Evolutionary conservation across 2,113 vertebrate genomes (phyloP).

Genomic region (Crotalus horridus): DNA sequence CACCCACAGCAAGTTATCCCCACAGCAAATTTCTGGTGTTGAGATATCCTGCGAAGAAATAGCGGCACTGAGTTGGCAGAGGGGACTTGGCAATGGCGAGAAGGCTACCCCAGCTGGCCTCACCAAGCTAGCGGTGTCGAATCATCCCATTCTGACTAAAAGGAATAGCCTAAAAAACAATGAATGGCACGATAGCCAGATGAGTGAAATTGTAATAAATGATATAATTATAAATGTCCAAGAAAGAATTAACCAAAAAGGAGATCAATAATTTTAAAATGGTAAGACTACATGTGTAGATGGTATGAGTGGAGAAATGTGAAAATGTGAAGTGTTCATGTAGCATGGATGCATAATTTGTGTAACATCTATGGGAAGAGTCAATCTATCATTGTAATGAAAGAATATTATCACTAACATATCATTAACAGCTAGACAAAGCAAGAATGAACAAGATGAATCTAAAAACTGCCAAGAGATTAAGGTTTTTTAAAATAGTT

Average conservation of each 20-base stretch:
- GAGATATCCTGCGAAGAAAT: no score
- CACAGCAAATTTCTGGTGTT: no score
- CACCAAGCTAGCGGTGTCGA: accelerated
- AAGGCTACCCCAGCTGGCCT: no score
- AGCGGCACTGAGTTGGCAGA: no score
- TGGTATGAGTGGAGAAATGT: not conserved
- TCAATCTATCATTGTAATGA: not conserved
- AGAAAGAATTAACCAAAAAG: not conserved
- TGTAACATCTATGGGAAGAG: not conserved
- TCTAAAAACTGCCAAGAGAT: not conserved
- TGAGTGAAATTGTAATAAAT: not conserved
- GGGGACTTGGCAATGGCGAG: no score
- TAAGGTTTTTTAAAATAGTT: not conserved
- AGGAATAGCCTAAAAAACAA: not conserved
- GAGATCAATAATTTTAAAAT: not conserved
- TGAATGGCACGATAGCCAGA: not conserved
- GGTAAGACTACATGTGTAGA: not conserved
- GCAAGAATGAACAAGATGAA: not conserved
- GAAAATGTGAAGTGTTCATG: not conserved
- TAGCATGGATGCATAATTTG: not conserved
- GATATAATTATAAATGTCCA: not conserved
- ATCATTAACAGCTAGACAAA: not conserved
- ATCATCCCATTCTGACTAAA: not conserved
- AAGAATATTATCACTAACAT: not conserved
- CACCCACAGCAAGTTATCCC: no score